These are phyloP conservation scores for Alaudala cheleensis DNA, from an alignment of 2,113 vertebrate genomes.

Conservation along the genomic window DNA sequence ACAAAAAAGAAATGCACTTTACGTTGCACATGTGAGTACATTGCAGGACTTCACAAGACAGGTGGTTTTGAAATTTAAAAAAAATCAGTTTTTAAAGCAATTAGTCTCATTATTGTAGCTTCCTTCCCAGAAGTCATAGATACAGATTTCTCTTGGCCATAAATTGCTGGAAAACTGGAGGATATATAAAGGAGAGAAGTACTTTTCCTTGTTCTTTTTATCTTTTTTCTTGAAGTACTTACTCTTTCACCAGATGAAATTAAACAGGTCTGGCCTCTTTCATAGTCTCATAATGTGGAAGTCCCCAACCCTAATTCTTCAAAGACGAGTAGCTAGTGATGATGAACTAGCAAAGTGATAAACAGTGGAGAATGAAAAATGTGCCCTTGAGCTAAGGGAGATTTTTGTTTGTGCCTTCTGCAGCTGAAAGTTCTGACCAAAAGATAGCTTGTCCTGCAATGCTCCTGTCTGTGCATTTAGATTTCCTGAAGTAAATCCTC, in stretches of 20 bases:
- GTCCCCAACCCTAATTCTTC: not conserved
- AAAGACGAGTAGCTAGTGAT: not conserved
- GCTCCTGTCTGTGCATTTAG: not conserved
- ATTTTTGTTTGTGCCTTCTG: accelerated
- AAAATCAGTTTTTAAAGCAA: not conserved
- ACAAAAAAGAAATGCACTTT: not conserved
- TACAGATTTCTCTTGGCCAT: not conserved
- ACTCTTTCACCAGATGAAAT: not conserved
- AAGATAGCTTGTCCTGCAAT: not conserved
- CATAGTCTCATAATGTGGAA: not conserved
- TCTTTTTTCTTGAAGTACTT: not conserved
- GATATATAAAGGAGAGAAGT: not conserved
- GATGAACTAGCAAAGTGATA: not conserved
- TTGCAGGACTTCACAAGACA: not conserved
- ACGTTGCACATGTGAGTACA: not conserved
- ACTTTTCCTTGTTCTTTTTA: not conserved
- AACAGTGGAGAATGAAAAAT: not conserved
- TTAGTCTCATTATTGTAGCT: not conserved
- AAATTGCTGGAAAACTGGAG: not conserved
- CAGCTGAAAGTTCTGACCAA: not conserved
- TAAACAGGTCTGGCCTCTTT: accelerated
- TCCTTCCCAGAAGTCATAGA: not conserved
- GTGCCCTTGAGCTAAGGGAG: not conserved
- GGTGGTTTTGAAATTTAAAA: not conserved
- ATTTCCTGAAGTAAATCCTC: not conserved